A percentile compares a stretch with the other conserved stretches of the same genome.
phyloP scores from a whole-genome alignment of 30 jellyfish, hydroid and myxozoan species.

The Turritopsis dohrnii region DNA sequence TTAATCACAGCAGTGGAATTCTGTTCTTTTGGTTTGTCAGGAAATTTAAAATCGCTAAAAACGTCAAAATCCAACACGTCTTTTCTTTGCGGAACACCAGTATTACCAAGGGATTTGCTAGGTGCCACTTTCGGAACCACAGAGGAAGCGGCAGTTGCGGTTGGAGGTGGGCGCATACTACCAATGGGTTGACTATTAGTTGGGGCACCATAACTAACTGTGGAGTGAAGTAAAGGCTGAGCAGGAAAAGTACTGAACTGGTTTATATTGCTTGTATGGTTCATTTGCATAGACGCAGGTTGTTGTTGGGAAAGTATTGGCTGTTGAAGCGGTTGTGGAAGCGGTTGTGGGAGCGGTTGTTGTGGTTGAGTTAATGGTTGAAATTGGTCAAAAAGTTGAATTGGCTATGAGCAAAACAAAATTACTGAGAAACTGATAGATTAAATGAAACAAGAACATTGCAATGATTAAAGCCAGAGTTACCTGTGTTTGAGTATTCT shows the following conservation, averaged over 20 bases:
- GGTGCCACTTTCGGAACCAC: constrained; percentile 5
- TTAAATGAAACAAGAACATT: neutral
- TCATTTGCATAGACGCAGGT: neutral
- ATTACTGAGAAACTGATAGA: neutral
- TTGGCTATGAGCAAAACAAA: neutral
- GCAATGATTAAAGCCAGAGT: neutral
- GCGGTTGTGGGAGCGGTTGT: neutral
- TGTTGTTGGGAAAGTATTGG: neutral
- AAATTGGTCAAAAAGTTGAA: neutral
- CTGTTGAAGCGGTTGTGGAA: constrained; percentile 6
- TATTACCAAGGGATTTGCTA: neutral
- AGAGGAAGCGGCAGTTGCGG: neutral
- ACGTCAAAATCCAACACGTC: constrained; percentile 52
- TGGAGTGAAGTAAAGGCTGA: neutral
- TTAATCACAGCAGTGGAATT: neutral
- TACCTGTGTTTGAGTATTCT: neutral
- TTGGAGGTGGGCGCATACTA: neutral
- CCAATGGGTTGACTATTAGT: constrained; percentile 5
- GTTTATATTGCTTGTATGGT: neutral
- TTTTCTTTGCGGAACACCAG: neutral
- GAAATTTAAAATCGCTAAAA: constrained; percentile 36
- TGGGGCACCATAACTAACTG: constrained; percentile 12
- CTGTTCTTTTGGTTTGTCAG: neutral
- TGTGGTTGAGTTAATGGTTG: neutral
- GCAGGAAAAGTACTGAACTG: neutral